These are phyloP conservation scores for Streblospio benedicti DNA, from an alignment of 1,140 invertebrate genomes.

Conservation along the genomic window DNA sequence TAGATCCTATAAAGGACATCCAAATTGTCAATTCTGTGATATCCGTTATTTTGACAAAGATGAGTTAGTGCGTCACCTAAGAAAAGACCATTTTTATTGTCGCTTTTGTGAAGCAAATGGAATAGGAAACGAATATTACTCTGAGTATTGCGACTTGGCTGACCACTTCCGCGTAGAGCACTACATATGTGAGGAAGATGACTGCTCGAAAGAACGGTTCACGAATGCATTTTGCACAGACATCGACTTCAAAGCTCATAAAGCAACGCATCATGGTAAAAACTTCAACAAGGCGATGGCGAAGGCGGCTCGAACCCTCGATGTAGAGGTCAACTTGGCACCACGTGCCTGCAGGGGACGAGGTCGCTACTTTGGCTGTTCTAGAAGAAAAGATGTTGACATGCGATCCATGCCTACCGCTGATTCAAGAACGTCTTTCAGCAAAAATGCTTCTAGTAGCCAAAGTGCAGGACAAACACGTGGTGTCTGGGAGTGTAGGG, in stretches of 20 bases:
- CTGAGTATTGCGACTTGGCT: slow-evolving; percentile 66
- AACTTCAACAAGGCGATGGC: slow-evolving; percentile 72
- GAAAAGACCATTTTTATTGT: slow-evolving; percentile 86
- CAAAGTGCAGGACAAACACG: no score
- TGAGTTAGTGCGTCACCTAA: slow-evolving; percentile 79
- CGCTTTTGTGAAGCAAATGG: slow-evolving; percentile 93
- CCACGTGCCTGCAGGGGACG: background rate
- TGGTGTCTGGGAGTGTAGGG: no score
- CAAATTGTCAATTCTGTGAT: slow-evolving; percentile 88
- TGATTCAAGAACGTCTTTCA: no score
- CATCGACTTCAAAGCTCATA: slow-evolving; percentile 86
- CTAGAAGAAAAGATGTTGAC: no score
- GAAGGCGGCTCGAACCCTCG: slow-evolving; percentile 76
- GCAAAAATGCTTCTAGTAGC: no score
- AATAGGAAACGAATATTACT: slow-evolving; percentile 60
- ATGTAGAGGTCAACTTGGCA: slow-evolving; percentile 63
- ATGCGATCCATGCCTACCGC: no score
- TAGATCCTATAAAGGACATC: slow-evolving; percentile 85
- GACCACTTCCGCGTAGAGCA: slow-evolving; percentile 79
- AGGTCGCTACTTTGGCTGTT: no score
- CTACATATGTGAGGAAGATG: slow-evolving; percentile 83
- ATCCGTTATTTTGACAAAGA: slow-evolving; percentile 78
- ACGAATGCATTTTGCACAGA: slow-evolving; percentile 81
- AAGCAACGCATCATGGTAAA: slow-evolving; percentile 66
- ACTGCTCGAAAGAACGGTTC: slow-evolving; percentile 73